Evolutionary conservation across 2,113 vertebrate genomes (phyloP).

Genomic region (Siphamia tubifer): DNA sequence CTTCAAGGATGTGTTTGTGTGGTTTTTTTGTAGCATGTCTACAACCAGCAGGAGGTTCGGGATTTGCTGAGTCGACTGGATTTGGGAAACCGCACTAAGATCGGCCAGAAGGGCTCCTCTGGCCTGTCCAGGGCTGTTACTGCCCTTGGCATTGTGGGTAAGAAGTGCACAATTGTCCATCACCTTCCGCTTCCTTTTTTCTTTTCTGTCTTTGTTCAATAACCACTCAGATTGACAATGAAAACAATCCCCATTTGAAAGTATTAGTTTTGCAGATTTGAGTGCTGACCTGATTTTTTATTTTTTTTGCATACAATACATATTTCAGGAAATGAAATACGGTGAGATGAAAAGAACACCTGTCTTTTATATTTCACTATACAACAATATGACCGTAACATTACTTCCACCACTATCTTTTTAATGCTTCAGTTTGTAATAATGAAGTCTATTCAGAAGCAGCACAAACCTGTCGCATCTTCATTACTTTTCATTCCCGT

Average conservation of each 20-base stretch:
- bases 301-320: not conserved
- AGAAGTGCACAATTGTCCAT: too few species aligned
- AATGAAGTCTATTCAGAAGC: not conserved
- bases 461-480: not conserved
- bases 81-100: constrained; percentile 93
- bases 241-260: not conserved
- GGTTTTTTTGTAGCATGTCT: constrained; percentile 88
- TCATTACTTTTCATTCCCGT: not conserved
- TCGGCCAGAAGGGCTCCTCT: constrained; percentile 91
- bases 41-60: constrained; percentile 90
- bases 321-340: not conserved
- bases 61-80: constrained; percentile 94
- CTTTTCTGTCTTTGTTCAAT: not conserved
- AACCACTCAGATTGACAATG: not conserved
- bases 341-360: constrained; percentile 10
- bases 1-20: not conserved
- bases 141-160: constrained; percentile 93
- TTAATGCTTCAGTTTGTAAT: not conserved
- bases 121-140: constrained; percentile 90
- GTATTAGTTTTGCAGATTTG: not conserved
- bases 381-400: not conserved
- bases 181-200: not conserved
- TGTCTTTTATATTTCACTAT: not conserved
- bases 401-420: not conserved
- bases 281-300: constrained; percentile 29